These are phyloP conservation scores for Oryctolagus cuniculus DNA, from an alignment of 2,113 vertebrate species.

Conservation along the genomic window mOryCun1.1 NC_091441.1:70583501-70584000, in stretches of 20 bases:
- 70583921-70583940: background rate
- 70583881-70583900: background rate
- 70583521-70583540: background rate
- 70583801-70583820: background rate
- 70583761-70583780: background rate
- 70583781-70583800: background rate
- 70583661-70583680: background rate
- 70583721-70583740: background rate
- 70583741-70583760: background rate
- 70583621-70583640: background rate
- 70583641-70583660: background rate
- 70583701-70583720: background rate
- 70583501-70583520: background rate
- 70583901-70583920: slow-evolving; percentile 13
- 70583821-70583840: background rate
- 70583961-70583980: background rate
- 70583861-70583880: background rate
- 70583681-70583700: background rate
- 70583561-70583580: background rate
- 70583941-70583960: slow-evolving; percentile 8
- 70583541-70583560: background rate
- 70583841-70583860: background rate
- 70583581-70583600: background rate
- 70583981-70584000: background rate
- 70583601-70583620: background rate